Evolutionary conservation across 1,140 invertebrate genomes (phyloP), one percentile per base, ranked within the genome.

Genomic region (Spodoptera litura): DNA sequence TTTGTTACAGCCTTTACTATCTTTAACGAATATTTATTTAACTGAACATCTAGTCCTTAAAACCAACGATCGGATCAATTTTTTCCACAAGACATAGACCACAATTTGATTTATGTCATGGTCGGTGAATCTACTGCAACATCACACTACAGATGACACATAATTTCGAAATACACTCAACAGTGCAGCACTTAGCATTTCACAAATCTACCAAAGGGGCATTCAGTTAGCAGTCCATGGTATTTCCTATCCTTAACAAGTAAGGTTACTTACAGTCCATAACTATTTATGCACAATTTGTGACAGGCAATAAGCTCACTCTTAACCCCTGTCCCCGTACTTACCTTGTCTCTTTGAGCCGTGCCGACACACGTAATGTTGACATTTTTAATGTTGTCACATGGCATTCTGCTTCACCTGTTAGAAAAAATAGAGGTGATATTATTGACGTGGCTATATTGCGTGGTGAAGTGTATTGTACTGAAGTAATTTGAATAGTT

Each of bases 201-300:
- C 64, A 52, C 27, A 13, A 68, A 51, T 51, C 35, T 68, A 52
- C 64, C 20, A 27, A 53, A 4, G 38, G 8, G 9, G 38, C 38
- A 44, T 44, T 44, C 1, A 44, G 38, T 44, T 44, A 44, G 38
- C 8, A 0, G 38, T 44, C 38, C 5, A 44, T 4, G 31, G 31
- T 31, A 31, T 31, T 31, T 8, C 38, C 38, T 38, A 38, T 44
- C 8, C 12, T 70, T 70, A 53, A 70, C 53, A 53, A 12, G 51
- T 53, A 8, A 70, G 31, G 27, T 70, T 52, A 10, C 13, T 31
- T 52, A 25, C 27, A 53, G 31, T 49, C n/a, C 38, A n/a, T 64
- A 49, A 64, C 38, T 64, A 64, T 68, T 66, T 66, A 66, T 51
- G 44, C 64, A 52, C 38, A 66, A 66, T 52, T 66, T 66, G 64